phyloP scores from a whole-genome alignment of 2,888 invertebrate species.

The Drosophila emarginata region DNA sequence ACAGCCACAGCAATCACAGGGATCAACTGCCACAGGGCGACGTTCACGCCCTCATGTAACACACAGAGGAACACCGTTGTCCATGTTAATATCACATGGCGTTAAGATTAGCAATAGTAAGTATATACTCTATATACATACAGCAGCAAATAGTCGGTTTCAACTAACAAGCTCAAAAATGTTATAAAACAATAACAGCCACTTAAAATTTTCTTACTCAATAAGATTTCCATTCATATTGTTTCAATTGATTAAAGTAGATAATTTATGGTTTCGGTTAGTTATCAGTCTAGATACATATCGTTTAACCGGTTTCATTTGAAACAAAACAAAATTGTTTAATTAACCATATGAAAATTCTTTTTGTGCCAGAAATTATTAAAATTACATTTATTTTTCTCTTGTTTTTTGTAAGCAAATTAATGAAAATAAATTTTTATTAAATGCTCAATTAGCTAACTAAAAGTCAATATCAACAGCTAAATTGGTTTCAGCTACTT shows the following conservation, averaged over 20 bases:
- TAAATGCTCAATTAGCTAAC: constrained; percentile 60
- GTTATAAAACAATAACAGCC: neutral
- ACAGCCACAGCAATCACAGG: constrained; percentile 44
- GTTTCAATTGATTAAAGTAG: neutral
- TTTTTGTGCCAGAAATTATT: too few relatives aligned
- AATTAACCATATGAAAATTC: too few relatives aligned
- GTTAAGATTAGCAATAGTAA: constrained; percentile 90
- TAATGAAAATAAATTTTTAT: constrained; percentile 34
- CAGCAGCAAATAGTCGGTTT: neutral
- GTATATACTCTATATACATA: constrained; percentile 79
- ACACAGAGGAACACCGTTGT: constrained; percentile 86
- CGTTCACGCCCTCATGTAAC: constrained; percentile 68
- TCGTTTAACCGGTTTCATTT: too few relatives aligned
- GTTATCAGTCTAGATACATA: too few relatives aligned
- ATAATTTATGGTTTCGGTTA: too few relatives aligned
- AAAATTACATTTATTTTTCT: neutral
- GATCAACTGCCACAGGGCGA: constrained; percentile 50
- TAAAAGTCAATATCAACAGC: constrained; percentile 74
- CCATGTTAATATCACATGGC: constrained; percentile 91
- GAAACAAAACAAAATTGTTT: too few relatives aligned
- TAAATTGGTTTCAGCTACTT: constrained; percentile 47
- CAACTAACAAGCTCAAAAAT: neutral
- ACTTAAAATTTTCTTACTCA: neutral
- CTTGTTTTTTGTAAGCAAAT: constrained; percentile 17
- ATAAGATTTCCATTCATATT: neutral